Evolutionary conservation across 2,113 vertebrate species (phyloP), one percentile per base, ranked within the genome.

Genomic region (Prietella phreatophila): DNA sequence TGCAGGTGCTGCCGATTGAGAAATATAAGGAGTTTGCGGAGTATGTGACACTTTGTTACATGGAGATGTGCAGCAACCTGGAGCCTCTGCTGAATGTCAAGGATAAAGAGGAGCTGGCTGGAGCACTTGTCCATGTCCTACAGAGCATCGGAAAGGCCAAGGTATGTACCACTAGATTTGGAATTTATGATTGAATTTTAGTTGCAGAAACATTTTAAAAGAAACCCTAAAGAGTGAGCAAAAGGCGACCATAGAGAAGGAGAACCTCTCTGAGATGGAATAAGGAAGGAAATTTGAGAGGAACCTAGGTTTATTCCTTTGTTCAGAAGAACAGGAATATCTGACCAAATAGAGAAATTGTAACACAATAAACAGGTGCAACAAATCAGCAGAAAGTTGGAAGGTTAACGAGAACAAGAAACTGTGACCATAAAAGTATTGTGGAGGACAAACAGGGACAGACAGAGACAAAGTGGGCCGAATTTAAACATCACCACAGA

Each of bases 1-100:
- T 98, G 91, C 93, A 93, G 25, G 97, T 99, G 85, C 91, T 97
- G 90, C 97, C 97, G 1, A 96, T 98, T 1, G 97, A 98, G 85
- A 96, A 95, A 85, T 99, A 99, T 93, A 99, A 99, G 91, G 97
- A 98, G 92, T 95, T 99, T 94, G 98, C 98, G 0, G 98, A 99
- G 91, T 97, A 96, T 85, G 95, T 99, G 89, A 97, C 97, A 0
- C 94, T 97, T 92, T 94, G 97, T 86, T 97, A 99, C 9, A 93
- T 95, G 50, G 94, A 95, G 60, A 95, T 99, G 90, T 98, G 97
- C 30, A 90, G 90, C 78, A 93, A 86, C 19, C 91, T 99, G 90
- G 97, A 99, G 87, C 96, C 97, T 1, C 91, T 94, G 89, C 94
- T 98, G 13, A 94, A 95, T 0, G 97, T 97, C 10, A 95, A 96